Conservation (phyloP, 2,888 invertebrate species). For the Macrostomum cliftonense region DNA sequence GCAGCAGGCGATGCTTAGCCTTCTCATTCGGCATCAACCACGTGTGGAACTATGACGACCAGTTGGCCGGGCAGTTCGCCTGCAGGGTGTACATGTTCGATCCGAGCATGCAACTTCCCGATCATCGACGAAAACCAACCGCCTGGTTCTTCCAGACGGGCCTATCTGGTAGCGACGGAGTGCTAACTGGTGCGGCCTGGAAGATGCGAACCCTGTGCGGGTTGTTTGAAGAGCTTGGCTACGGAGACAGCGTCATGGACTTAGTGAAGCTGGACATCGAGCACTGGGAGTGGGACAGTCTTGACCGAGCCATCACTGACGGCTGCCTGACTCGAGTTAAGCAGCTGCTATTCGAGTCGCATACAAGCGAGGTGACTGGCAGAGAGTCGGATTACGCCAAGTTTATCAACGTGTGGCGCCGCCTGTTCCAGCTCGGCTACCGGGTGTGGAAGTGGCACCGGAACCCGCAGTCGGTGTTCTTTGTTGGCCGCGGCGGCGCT, state of each 20-base stretch:
- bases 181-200: neutral
- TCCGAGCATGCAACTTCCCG: neutral
- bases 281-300: slow-evolving; percentile 28
- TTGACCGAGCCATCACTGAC: slow-evolving; percentile 16
- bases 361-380: slow-evolving; percentile 16
- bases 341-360: slow-evolving; percentile 24
- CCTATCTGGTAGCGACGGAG: neutral
- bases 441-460: slow-evolving; percentile 20
- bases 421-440: slow-evolving; percentile 18
- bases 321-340: slow-evolving; percentile 19
- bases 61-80: neutral
- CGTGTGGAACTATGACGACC: neutral
- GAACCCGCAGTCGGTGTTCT: slow-evolving; percentile 21
- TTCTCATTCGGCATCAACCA: slow-evolving; percentile 20
- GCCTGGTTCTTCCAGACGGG: neutral
- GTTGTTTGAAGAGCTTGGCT: neutral
- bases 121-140: neutral
- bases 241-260: slow-evolving; percentile 18
- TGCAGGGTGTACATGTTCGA: neutral
- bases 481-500: slow-evolving; percentile 6
- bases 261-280: slow-evolving; percentile 37
- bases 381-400: slow-evolving; percentile 17
- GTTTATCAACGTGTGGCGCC: slow-evolving; percentile 18
- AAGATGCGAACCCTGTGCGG: neutral
- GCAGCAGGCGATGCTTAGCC: slow-evolving; percentile 18